Percentiles rank a stretch among this genome's conserved stretches.
Conservation (phyloP, 2,113 vertebrate species). For the Eidolon helvum region DNA sequence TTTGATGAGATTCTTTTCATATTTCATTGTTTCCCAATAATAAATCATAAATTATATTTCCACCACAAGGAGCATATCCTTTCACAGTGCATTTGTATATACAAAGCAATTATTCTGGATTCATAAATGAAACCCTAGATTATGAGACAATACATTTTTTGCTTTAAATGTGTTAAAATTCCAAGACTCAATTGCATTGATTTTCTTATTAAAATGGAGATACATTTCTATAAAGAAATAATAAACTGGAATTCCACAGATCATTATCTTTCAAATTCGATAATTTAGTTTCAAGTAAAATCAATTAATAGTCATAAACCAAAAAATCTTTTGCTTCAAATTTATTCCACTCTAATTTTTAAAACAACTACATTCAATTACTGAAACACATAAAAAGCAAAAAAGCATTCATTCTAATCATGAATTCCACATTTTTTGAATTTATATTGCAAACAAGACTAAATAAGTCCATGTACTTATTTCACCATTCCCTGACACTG, state of each 20-base stretch:
- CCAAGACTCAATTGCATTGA: background rate
- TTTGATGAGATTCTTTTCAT: background rate
- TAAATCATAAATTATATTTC: background rate
- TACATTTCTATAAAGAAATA: background rate
- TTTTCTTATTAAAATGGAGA: conserved; percentile 45
- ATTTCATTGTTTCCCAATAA: background rate
- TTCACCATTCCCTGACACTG: background rate
- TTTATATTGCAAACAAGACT: background rate
- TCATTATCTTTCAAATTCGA: background rate
- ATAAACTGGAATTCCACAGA: conserved; percentile 14
- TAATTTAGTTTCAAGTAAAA: conserved; percentile 4
- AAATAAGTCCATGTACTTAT: background rate
- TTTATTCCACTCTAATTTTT: conserved; percentile 33
- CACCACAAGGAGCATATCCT: background rate
- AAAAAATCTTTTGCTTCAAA: background rate
- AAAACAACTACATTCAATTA: background rate
- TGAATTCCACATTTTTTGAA: background rate
- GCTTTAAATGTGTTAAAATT: background rate
- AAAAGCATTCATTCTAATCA: background rate
- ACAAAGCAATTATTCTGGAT: background rate
- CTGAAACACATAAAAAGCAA: conserved; percentile 25
- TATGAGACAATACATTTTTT: background rate
- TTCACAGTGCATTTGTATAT: background rate
- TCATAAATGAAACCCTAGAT: background rate
- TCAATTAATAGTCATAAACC: background rate